Base-by-base conservation (phyloP, 2,888 invertebrate species). In the Eurytoma californica region DNA sequence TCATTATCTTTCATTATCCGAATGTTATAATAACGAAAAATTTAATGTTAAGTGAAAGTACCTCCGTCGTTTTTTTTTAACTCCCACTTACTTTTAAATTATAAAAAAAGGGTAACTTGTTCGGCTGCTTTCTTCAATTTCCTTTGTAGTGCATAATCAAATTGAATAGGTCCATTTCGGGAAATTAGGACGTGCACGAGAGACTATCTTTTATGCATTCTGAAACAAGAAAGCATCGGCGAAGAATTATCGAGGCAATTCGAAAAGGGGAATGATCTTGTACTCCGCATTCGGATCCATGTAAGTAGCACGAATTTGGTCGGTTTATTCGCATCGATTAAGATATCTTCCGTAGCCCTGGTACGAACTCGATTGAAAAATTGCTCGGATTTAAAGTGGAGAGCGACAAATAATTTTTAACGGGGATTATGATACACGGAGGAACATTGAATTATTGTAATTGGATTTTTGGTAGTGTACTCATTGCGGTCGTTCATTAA, bases 141-240 rank as follows among this genome's bases (percentile, higher is more conserved):
- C 3, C 18, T 28, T 58, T 28, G 63, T 61, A 18, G 20, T 75
- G 28, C n/a, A 67, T 53, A 66, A 78, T 72, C 67, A 53, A 61
- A 60, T 18, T 47, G 63, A 70, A 65, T 70, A 65, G 63, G 28
- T 14, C 63, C 67, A 78, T 78, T 72, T 66, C 47, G 67, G 55
- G 60, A 72, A 78, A 78, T 67, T 55, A 55, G 77, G 53, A 24
- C 72, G 39, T 28, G 39, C 4, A 18, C n/a, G 55, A 75, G 68
- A 30, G 53, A 18, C 72, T 63, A 63, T 47, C 49, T 61, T 30
- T 18, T 5, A 47, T 4, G 7, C 9, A 49, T n/a, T 51, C 3
- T 20, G 20, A 28, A 18, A 55, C 16, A 24, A 12, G 39, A 18
- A n/a, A 3, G 39, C 9, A 13, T 14, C 20, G 14, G 3, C 67